Conservation (phyloP, 1,140 invertebrate species). For the Drosophila mojavensis region DNA sequence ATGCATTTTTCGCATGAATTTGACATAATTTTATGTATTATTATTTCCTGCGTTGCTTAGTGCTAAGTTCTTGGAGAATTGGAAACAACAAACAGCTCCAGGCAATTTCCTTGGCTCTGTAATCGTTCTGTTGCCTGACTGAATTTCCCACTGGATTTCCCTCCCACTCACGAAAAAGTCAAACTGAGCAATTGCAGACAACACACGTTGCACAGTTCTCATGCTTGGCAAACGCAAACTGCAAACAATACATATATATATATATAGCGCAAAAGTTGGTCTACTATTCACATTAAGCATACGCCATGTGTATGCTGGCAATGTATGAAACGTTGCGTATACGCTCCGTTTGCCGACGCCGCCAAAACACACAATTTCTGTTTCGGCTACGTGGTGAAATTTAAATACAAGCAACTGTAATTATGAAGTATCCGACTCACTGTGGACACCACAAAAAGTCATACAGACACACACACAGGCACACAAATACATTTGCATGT, state of each 20-base stretch:
- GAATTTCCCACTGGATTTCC: slow-evolving; percentile 28
- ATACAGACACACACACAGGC: slow-evolving; percentile 30
- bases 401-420: slow-evolving; percentile 71
- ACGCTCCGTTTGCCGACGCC: slow-evolving; percentile 21
- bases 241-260: background rate
- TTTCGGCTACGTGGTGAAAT: slow-evolving; percentile 36
- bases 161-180: background rate
- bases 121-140: slow-evolving; percentile 25
- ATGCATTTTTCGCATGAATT: no score
- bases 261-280: slow-evolving; percentile 35
- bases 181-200: slow-evolving; percentile 5
- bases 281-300: slow-evolving; percentile 64
- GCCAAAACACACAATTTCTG: slow-evolving; percentile 33
- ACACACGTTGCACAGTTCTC: slow-evolving; percentile 1
- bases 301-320: slow-evolving; percentile 36
- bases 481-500: slow-evolving; percentile 8
- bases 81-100: background rate
- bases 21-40: no score
- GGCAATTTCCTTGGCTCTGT: slow-evolving; percentile 23
- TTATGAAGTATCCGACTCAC: slow-evolving; percentile 65
- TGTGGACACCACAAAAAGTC: slow-evolving; percentile 59
- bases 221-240: background rate
- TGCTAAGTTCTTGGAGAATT: no score
- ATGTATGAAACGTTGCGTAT: slow-evolving; percentile 21
- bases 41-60: no score